phyloP scores from a whole-genome alignment of 2,113 vertebrate genomes.

The Bungarus multicinctus region DNA sequence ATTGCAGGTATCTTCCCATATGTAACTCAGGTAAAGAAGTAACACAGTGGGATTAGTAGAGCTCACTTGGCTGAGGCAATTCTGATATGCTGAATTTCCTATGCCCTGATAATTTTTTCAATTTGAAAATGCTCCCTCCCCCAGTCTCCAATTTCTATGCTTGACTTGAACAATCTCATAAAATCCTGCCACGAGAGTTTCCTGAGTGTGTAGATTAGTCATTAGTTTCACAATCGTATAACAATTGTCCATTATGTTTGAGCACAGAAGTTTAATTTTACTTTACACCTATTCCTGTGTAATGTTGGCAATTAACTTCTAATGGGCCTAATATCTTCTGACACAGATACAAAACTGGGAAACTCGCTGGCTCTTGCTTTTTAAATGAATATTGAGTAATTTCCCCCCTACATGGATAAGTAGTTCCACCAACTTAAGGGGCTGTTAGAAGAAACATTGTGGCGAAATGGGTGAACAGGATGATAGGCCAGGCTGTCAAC shows the following conservation, averaged over 20 bases:
- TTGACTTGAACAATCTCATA: not conserved
- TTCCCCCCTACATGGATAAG: not conserved
- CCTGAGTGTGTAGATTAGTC: not conserved
- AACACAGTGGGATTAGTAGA: not conserved
- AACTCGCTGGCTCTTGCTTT: not conserved
- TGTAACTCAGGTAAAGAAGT: not conserved
- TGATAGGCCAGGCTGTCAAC: no score
- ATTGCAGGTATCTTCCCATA: not conserved
- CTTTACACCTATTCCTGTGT: not conserved
- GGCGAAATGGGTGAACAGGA: not conserved
- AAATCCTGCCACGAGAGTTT: not conserved
- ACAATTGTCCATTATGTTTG: not conserved
- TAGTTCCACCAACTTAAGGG: not conserved
- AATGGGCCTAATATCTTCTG: not conserved
- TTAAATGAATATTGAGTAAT: not conserved
- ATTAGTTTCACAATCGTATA: not conserved
- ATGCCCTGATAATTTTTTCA: not conserved
- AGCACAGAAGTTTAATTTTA: conserved; percentile 4
- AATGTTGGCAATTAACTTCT: not conserved
- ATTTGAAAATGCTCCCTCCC: not conserved
- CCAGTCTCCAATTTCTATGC: not conserved
- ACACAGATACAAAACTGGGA: not conserved
- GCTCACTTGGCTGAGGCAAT: not conserved
- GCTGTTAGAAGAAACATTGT: not conserved
- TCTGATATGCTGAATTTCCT: not conserved